A percentile compares a stretch with the other conserved stretches of the same genome.
These are phyloP conservation scores for Eremophila alpestris DNA, from an alignment of 2,797 vertebrate genomes.

Conservation along the genomic window DNA sequence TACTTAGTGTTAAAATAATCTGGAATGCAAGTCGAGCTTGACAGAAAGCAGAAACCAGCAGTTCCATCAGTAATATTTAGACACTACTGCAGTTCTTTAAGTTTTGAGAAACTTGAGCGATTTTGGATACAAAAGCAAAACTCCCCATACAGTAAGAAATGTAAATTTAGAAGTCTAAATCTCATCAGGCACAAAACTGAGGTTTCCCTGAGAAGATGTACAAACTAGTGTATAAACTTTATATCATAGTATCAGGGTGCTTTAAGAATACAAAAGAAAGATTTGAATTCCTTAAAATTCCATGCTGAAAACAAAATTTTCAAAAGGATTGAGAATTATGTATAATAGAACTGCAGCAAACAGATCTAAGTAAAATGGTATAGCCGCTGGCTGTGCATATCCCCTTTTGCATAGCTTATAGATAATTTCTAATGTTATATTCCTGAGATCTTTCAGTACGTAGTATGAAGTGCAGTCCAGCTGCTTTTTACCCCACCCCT, in stretches of 20 bases:
- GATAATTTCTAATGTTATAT: neutral
- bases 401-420: neutral
- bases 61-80: neutral
- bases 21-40: neutral
- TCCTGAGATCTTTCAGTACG: conserved; percentile 58
- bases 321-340: neutral
- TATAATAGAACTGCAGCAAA: conserved; percentile 1
- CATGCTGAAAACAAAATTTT: neutral
- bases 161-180: neutral
- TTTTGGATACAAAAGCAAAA: neutral
- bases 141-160: neutral
- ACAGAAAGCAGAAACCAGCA: neutral
- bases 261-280: neutral
- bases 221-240: neutral
- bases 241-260: neutral
- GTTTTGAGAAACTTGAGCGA: neutral
- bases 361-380: neutral
- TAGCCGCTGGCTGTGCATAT: conserved; percentile 49
- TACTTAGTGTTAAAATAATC: neutral
- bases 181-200: conserved; percentile 35
- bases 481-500: neutral
- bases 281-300: neutral
- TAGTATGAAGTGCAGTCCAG: neutral
- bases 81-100: neutral
- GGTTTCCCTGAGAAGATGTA: conserved; percentile 68